Percentiles rank a stretch among this genome's conserved stretches.
These are phyloP conservation scores for Myotis brandtii DNA, from an alignment of 2,113 vertebrate genomes.

Conservation along the genomic window DNA sequence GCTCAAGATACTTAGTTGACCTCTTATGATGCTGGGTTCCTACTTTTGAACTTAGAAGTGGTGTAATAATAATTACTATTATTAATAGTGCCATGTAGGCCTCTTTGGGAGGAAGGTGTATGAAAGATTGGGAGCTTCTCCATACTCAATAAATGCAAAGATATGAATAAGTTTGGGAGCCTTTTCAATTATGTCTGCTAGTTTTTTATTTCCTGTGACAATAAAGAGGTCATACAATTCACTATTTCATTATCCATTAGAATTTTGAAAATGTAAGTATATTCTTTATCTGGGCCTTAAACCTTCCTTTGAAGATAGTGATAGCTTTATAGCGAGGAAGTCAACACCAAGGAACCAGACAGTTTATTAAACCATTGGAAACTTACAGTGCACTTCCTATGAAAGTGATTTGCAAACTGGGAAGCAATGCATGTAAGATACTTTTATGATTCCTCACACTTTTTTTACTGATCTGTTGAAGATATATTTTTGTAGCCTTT, in stretches of 20 bases:
- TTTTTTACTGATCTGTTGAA: background rate
- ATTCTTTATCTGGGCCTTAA: background rate
- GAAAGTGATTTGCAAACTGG: background rate
- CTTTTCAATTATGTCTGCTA: background rate
- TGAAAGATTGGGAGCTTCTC: background rate
- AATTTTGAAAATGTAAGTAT: slow-evolving; percentile 18
- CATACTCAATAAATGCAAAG: background rate
- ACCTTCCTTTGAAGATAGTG: background rate
- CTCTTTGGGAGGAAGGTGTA: background rate
- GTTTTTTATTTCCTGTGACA: slow-evolving; percentile 35
- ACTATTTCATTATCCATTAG: slow-evolving; percentile 16
- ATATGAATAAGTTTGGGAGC: background rate
- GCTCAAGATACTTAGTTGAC: background rate
- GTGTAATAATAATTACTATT: background rate
- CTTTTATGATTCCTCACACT: background rate
- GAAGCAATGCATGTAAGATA: background rate
- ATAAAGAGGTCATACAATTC: background rate
- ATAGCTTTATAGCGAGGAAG: background rate
- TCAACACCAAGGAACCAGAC: background rate
- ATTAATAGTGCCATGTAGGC: background rate
- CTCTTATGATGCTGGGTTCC: background rate
- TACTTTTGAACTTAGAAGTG: background rate
- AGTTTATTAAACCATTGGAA: background rate
- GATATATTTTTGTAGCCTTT: background rate
- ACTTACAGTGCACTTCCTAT: background rate